These are phyloP conservation scores for Scaptomyza cyrtandrae DNA, from an alignment of 2,888 invertebrate species.

Conservation along the genomic window DNA sequence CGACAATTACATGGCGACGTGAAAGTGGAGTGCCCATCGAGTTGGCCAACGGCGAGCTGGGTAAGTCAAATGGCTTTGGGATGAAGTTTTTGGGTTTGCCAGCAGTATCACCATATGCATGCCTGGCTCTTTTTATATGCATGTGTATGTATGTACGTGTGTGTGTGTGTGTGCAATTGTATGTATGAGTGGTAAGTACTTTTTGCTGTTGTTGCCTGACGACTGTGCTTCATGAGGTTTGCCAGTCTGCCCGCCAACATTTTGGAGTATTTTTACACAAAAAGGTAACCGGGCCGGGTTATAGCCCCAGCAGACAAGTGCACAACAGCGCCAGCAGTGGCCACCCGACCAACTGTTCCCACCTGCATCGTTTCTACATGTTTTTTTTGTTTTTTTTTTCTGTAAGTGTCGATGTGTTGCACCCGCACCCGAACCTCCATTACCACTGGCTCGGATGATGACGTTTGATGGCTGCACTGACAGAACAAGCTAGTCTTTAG, in stretches of 20 bases:
- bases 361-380: slow-evolving; percentile 38
- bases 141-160: not conserved
- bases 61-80: slow-evolving; percentile 84
- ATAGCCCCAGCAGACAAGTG: slow-evolving; percentile 55
- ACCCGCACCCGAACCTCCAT: not conserved
- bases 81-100: slow-evolving; percentile 24
- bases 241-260: slow-evolving; percentile 57
- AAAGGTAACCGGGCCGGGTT: slow-evolving; percentile 56
- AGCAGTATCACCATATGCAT: slow-evolving; percentile 48
- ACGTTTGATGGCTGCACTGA: slow-evolving; percentile 69
- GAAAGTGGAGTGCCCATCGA: slow-evolving; percentile 92
- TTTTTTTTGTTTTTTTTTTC: slow-evolving; percentile 27
- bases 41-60: slow-evolving; percentile 89
- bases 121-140: slow-evolving; percentile 16
- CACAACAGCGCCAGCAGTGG: slow-evolving; percentile 28
- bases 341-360: slow-evolving; percentile 43
- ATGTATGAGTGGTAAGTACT: slow-evolving; percentile 69
- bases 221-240: slow-evolving; percentile 57
- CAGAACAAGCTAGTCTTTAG: slow-evolving; percentile 63
- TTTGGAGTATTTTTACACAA: slow-evolving; percentile 77
- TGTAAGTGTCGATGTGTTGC: slow-evolving; percentile 34
- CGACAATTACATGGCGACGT: slow-evolving; percentile 94
- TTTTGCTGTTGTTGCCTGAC: slow-evolving; percentile 62
- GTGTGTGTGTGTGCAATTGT: slow-evolving; percentile 16
- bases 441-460: slow-evolving; percentile 37